Base-by-base conservation (phyloP, 2,888 invertebrate species). In the Nemotelus nigrinus region DNA sequence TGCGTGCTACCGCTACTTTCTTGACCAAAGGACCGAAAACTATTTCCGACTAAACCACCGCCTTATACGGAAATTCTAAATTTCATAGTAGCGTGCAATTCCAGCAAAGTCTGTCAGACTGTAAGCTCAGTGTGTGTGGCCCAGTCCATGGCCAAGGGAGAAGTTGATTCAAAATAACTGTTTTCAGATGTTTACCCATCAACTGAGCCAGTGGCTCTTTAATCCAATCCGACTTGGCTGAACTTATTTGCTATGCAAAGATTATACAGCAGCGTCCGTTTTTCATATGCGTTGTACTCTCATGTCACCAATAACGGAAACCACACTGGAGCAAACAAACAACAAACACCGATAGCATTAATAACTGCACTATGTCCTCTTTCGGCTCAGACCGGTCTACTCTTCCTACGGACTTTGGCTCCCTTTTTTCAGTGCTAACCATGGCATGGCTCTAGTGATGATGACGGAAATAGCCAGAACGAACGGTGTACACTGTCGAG, bases 341-440 rank as follows among this genome's bases (percentile, higher is more conserved):
- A 55, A 6, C 70, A 70, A 70, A 55, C 70, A 53, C 53, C 70
- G 70, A 70, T 55, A 39, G 70, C 70, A 55, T 70, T 70, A 53
- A 70, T 70, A 70, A 70, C 70, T 70, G 53, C 53, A 55, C 70
- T 55, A 43, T 41, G 55, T 53, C 43, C 53, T 70, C n/a, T 55
- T 39, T 41, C 60, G 25, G 25, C 25, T 25, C 25, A 25, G 25
- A 25, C 25, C 25, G 25, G 25, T 25, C 25, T 25, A 25, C 25
- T 25, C 25, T 25, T 25, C 25, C 25, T 25, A 25, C 25, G 25
- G 25, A 25, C 25, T 25, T 25, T 25, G 25, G 25, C 25, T 25
- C 25, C 25, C 25, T 25, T 25, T 25, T 25, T 25, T 25, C 25
- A 25, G 25, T 25, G 25, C 25, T 25, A 25, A 25, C 25, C 25